Conservation (phyloP, 2,888 invertebrate genomes). For the Eurytoma adleriae region DNA sequence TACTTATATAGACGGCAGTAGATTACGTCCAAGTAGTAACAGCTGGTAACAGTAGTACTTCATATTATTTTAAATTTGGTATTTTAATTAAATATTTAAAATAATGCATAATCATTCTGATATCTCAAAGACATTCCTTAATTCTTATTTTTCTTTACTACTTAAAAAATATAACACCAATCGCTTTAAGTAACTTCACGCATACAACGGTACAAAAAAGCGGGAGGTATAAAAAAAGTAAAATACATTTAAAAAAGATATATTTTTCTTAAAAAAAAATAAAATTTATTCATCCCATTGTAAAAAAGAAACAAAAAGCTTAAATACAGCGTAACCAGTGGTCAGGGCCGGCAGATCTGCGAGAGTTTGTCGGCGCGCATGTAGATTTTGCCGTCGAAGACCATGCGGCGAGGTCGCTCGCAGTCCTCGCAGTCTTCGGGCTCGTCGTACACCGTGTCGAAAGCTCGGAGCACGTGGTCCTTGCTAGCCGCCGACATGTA, state of each 20-base stretch:
- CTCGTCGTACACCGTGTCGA: conserved; percentile 56
- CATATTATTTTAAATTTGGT: too few relatives aligned
- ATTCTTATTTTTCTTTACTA: too few relatives aligned
- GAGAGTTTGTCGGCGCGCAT: conserved; percentile 39
- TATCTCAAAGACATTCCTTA: too few relatives aligned
- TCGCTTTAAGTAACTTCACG: too few relatives aligned
- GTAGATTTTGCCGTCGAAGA: conserved; percentile 47
- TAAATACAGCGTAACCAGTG: not conserved
- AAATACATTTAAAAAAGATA: not conserved
- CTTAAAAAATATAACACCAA: too few relatives aligned
- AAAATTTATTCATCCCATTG: conserved; percentile 1
- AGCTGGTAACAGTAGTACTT: too few relatives aligned
- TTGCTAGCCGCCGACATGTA: conserved; percentile 78
- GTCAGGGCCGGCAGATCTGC: conserved; percentile 37
- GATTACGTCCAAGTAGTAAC: too few relatives aligned
- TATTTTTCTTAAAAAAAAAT: not conserved
- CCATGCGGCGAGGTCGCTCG: conserved; percentile 8
- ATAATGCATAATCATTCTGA: too few relatives aligned
- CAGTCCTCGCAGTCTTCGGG: not conserved
- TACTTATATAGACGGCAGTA: too few relatives aligned
- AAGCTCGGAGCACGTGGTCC: conserved; percentile 67
- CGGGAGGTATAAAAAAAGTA: not conserved
- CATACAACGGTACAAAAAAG: not conserved
- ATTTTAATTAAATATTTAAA: too few relatives aligned
- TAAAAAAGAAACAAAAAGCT: not conserved